Evolutionary conservation across 2,797 vertebrate genomes (phyloP).

Genomic region (Columba guinea): DNA sequence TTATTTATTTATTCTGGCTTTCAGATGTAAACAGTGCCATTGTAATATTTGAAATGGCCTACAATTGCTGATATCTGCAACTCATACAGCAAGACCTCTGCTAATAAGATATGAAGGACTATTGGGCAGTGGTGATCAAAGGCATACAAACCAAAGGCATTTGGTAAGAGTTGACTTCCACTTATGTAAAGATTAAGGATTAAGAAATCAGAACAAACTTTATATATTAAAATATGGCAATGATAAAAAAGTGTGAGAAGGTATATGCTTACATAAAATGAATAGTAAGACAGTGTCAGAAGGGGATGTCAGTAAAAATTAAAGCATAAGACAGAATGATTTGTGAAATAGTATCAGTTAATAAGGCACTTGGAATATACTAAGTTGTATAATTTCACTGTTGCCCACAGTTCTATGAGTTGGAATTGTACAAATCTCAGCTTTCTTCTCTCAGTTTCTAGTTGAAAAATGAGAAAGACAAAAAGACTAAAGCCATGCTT

Average conservation of each 20-base stretch:
- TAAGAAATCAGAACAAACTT: not conserved
- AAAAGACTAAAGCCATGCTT: not conserved
- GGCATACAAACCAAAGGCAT: not conserved
- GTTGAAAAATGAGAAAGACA: not conserved
- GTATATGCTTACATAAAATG: not conserved
- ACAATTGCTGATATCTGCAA: not conserved
- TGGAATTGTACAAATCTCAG: not conserved
- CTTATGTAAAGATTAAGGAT: not conserved
- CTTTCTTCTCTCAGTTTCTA: not conserved
- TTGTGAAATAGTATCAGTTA: not conserved
- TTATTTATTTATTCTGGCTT: not conserved
- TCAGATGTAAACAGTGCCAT: not conserved
- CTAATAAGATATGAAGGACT: not conserved
- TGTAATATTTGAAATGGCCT: not conserved
- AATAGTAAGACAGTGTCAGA: not conserved
- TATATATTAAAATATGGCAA: not conserved
- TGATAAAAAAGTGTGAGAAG: not conserved
- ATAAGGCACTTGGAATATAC: not conserved
- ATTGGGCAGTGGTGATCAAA: not conserved
- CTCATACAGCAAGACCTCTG: not conserved
- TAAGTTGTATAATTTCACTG: not conserved
- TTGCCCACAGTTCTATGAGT: not conserved
- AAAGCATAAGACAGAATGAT: not conserved
- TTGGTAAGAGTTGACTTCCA: not conserved
- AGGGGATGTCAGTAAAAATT: not conserved